Evolutionary conservation across 2,888 invertebrate species (phyloP), one percentile per base, ranked within the genome.

Genomic region (Euspilapteryx auroguttella): DNA sequence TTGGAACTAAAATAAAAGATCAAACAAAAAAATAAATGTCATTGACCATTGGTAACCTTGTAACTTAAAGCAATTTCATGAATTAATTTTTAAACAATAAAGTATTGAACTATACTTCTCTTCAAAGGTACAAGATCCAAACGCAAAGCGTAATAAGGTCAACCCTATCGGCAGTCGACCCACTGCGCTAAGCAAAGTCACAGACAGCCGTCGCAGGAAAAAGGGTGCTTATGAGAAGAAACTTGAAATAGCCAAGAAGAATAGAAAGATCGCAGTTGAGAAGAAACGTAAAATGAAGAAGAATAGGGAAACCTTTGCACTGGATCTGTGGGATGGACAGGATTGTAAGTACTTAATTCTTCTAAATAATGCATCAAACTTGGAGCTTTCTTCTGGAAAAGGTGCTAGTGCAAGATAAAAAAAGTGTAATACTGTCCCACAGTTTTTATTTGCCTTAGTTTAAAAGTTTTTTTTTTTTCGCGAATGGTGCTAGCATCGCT

Each of bases 121-220:
- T n/a, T n/a, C n/a, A n/a, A n/a, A 83, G 56, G 85, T 88, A 2
- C 79, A 79, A 40, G 87, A 87, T 55, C 87, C 88, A 1, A 79
- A 83, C 36, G 49, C 65, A 1, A 83, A 82, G 45, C 75, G 83
- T 40, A 77, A 77, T 33, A 42, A 41, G 31, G 68, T 73, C 0
- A 73, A 68, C 14, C 58, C 57, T 2, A 39, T 56, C 0, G 75
- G 75, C 1, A 43, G 47, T 1, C 63, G 58, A 28, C 49, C 58
- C 0, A 56, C 66, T 2, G 69, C 78, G 1, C 47, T 79, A 3
- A 65, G 76, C 13, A 79, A 78, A 45, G 44, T 61, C 37, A 65
- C 69, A 30, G 68, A 79, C 24, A 57, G 61, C 29, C 51, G 66
- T 9, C 59, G 64, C 22, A 41, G 47, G 20, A 49, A 53, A 15